Percentiles rank a stretch among this genome's conserved stretches.
These are phyloP conservation scores for Cardiocondyla obscurior DNA, from an alignment of 1,140 invertebrate species.

Conservation along the genomic window DNA sequence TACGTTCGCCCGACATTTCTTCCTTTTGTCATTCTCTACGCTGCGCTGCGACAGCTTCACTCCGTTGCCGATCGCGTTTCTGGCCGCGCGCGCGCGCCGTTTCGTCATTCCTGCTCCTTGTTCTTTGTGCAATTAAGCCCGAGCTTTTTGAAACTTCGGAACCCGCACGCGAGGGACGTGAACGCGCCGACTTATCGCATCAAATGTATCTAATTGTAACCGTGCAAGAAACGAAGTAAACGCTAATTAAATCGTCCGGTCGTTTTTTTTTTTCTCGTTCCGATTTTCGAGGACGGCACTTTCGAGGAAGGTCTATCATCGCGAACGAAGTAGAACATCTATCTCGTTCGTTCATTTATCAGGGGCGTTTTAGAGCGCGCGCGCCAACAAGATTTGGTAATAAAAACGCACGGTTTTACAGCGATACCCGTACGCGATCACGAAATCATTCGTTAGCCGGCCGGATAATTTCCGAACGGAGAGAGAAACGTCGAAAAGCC, in stretches of 20 bases:
- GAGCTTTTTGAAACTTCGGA: conserved; percentile 55
- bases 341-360: neutral
- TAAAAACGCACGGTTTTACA: neutral
- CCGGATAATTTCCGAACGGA: neutral
- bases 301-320: neutral
- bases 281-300: neutral
- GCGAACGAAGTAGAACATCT: neutral
- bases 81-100: conserved; percentile 54
- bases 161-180: neutral
- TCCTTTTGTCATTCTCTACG: conserved; percentile 71
- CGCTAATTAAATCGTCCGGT: neutral
- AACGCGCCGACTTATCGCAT: neutral
- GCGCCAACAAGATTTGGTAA: neutral
- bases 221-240: neutral
- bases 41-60: conserved; percentile 37
- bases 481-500: conserved; percentile 48
- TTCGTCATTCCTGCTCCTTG: conserved; percentile 54
- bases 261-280: neutral
- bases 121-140: conserved; percentile 26
- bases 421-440: neutral
- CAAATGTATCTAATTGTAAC: neutral
- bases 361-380: neutral
- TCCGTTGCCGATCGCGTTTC: conserved; percentile 10
- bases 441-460: conserved; percentile 32
- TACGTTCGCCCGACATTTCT: conserved; percentile 64